Evolutionary conservation across 2,888 invertebrate genomes (phyloP).

Genomic region (Oscheius myriophilus): DNA sequence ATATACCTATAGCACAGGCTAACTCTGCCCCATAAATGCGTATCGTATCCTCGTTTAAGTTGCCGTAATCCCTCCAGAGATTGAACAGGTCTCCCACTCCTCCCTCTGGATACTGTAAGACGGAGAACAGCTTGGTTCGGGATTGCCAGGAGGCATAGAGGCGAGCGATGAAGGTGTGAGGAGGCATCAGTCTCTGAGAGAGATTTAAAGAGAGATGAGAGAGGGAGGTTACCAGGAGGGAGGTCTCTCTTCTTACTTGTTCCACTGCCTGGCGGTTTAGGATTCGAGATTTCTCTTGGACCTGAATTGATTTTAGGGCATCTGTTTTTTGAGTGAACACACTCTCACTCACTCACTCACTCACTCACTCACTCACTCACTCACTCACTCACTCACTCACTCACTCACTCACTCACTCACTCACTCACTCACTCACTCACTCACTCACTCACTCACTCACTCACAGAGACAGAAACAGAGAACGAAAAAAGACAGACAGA

Average conservation of each 20-base stretch:
- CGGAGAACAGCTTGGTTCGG: slow-evolving; percentile 53
- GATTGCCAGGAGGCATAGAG: slow-evolving; percentile 67
- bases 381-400: no score
- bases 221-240: slow-evolving; percentile 72
- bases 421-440: no score
- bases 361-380: not conserved
- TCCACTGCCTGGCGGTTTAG: slow-evolving; percentile 51
- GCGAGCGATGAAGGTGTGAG: slow-evolving; percentile 59
- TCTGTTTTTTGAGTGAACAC: not conserved
- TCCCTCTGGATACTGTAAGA: slow-evolving; percentile 76
- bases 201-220: slow-evolving; percentile 76
- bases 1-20: slow-evolving; percentile 83
- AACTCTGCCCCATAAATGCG: slow-evolving; percentile 87
- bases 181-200: slow-evolving; percentile 53
- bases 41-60: slow-evolving; percentile 83
- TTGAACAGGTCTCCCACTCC: slow-evolving; percentile 85
- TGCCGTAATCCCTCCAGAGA: slow-evolving; percentile 80
- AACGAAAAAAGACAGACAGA: no score
- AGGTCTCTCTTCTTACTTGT: slow-evolving; percentile 50
- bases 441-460: no score
- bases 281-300: slow-evolving; percentile 31
- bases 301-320: not conserved
- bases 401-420: no score
- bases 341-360: no score
- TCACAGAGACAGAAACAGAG: no score